Base-by-base conservation (phyloP, 2,113 vertebrate species). In the Bubalus kerabau region DNA sequence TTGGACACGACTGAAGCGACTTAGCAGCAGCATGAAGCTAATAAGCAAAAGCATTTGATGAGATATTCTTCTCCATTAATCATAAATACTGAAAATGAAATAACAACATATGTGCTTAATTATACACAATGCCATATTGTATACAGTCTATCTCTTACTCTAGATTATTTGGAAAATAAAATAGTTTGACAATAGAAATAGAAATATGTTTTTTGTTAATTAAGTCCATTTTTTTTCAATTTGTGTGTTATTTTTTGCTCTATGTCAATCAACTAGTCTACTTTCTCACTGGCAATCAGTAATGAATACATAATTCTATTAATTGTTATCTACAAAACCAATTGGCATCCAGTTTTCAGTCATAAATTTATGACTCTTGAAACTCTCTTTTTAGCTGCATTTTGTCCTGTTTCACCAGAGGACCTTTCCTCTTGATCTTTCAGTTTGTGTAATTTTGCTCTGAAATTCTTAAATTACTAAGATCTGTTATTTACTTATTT, bases 391-490 rank as follows among this genome's bases (percentile, higher is more conserved):
- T 98, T 95, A 98, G 97, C 97, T 98, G 56, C 15, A 21, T 95
- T 92, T 96, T 43, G 0, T 9, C 57, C 5, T 56, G 28, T 94
- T 97, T 87, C 85, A 97, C 54, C 57, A 74, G 64, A 97, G 54
- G 76, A 92, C 19, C 59, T 88, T 98, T 95, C 92, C 56, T 98
- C 32, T 92, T 98, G 96, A 98, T 93, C 76, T 98, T 98, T 95
- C 30, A 97, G 94, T 98, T 97, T 46, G 81, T 56, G 40, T 91
- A 92, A 98, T 96, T 98, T 98, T 93, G 83, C 81, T 96, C 90
- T 95, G 95, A 96, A 98, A 98, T 92, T 94, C 46, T 96, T 98
- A 98, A 98, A 98, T 98, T 98, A 95, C 76, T 84, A 97, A 97
- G 97, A 71, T 10, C 2, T 23, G 5, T 17, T 81, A 52, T 15